Evolutionary conservation across 30 jellyfish, hydroid and myxozoan genomes (phyloP), one percentile per base, ranked within the genome.

Genomic region (Mastigias papua): DNA sequence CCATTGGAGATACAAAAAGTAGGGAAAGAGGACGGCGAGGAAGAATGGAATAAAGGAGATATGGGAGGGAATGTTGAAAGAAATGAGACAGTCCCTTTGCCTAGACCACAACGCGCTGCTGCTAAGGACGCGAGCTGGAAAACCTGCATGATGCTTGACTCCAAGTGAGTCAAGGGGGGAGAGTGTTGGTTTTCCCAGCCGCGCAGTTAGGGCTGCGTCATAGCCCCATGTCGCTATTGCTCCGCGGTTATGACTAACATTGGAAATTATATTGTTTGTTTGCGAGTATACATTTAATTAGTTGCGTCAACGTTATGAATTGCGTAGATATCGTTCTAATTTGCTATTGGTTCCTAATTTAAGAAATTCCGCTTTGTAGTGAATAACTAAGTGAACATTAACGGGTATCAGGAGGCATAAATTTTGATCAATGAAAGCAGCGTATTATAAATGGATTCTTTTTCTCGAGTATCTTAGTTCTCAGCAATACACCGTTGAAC

Each of bases 91-190:
- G 8, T 4, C 35, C 34, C 42, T 19, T 7, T 37, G 37, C 46
- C 23, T 63, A 25, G 74, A 81, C 82, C 86, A 21, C 71, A 34
- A 48, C 61, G 92, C 66, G 86, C 86, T 26, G 87, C 92, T 4
- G 78, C 78, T 37, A 70, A 29, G 86, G 92, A 83, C 22, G 86
- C 86, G 33, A 34, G 79, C 78, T 72, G 86, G 46, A 69, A 70
- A 71, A 37, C 86, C 68, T 73, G 37, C 72, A 20, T 83, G 32
- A 68, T 83, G 92, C 92, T 83, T 83, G 87, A 83, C 92, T 70
- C 92, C 35, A 7, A 48, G 32, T 29, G 68, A 46, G 86, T 83
- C 92, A 83, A 83, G 92, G 92, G 69, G 92, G 87, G 86, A 84
- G 92, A 69, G 92, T 83, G 87, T 69, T 33, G 67, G 67, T 6